Evolutionary conservation across 1,140 invertebrate genomes (phyloP), one percentile per base, ranked within the genome.

Genomic region (Platorchestia sp.): DNA sequence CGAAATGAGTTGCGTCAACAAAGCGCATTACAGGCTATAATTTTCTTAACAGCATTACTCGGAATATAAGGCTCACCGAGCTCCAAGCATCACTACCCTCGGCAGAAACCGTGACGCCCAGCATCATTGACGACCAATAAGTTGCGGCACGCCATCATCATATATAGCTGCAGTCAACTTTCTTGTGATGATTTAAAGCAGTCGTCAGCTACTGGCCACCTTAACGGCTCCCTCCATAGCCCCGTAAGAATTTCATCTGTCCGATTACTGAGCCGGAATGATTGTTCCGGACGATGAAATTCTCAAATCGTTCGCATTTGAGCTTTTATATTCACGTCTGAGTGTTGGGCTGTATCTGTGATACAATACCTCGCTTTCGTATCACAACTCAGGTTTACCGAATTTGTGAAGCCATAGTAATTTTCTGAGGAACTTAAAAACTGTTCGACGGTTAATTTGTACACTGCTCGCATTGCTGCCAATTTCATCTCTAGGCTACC

Each of bases 211-310:
- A 42, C 41, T 44, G 87, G n/a, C n/a, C 7, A 41, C 3, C 36
- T 27, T 44, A 89, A 89, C 87, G 87, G 87, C n/a, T 44, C 87
- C 43, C 42, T 89, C 87, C 87, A 36, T 43, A 42, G 27, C 27
- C 43, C 41, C 87, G 43, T 89, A 89, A 89, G 87, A 89, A 89
- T 89, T 89, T 89, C 87, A 89, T 89, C 87, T 14, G 41, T 44
- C 10, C 3, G 43, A 89, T 41, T 44, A 89, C 36, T 89, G 41
- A 89, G 87, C 87, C 43, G 41, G 87, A 89, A 89, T 42, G 87
- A 89, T 89, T 42, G 87, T 89, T 89, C 41, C 42, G 41, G 87
- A 89, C 43, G 87, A 89, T 89, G 42, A 22, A 89, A 42, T 89
- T 89, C n/a, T 89, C 59, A 75, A 75, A 36, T 42, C 41, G n/a